These are phyloP conservation scores for Acridotheres tristis DNA, from an alignment of 2,797 vertebrate genomes.

Conservation along the genomic window DNA sequence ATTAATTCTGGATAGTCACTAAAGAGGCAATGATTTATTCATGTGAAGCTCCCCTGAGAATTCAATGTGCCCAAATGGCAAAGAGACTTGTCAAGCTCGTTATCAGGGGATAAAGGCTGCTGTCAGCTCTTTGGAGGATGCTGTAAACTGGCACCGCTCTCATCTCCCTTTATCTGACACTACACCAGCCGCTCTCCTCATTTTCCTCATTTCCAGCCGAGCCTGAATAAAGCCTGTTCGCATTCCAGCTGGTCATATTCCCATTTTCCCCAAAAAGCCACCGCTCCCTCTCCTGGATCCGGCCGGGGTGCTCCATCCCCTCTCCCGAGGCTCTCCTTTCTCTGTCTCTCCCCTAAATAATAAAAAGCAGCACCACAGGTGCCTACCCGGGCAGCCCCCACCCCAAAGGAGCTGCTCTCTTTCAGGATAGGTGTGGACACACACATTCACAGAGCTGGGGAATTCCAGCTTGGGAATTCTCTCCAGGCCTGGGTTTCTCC, in stretches of 20 bases:
- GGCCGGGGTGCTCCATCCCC: neutral
- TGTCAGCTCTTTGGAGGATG: neutral
- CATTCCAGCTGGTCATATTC: accelerated
- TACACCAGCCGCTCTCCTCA: neutral
- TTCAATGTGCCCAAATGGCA: neutral
- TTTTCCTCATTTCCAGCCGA: neutral
- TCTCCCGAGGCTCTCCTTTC: neutral
- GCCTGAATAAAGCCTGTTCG: neutral
- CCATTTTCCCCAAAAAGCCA: neutral
- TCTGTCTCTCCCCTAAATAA: neutral
- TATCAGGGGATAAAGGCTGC: neutral
- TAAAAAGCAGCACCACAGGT: neutral
- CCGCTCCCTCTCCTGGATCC: neutral
- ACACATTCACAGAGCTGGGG: too few species aligned
- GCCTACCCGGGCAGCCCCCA: neutral
- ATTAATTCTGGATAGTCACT: neutral
- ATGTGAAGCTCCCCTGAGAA: neutral
- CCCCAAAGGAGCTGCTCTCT: neutral
- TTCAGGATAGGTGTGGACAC: neutral
- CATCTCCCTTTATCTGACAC: neutral
- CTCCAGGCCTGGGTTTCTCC: too few species aligned
- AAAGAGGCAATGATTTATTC: conserved; percentile 28
- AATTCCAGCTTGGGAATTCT: too few species aligned
- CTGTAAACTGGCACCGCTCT: neutral
- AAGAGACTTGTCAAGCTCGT: neutral